Evolutionary conservation across 1,140 invertebrate species (phyloP), one percentile per base, ranked within the genome.

Genomic region (Limonius californicus): DNA sequence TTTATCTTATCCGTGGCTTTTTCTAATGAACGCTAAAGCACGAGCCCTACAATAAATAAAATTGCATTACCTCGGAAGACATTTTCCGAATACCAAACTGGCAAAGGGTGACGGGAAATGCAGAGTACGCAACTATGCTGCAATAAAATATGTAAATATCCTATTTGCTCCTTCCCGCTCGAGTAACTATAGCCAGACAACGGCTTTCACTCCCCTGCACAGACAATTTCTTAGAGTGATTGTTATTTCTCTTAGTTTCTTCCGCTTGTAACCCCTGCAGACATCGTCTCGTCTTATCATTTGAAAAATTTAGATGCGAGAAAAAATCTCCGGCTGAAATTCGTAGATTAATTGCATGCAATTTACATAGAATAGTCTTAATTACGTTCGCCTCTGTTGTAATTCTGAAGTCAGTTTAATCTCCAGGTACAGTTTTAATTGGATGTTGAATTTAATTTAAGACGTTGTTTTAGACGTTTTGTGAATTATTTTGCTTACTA

Each of bases 71-170:
- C 59, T 56, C 57, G 4, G 32, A 61, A 50, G 54, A 68, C 63
- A 57, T 63, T 65, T 54, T 21, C 23, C 14, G 66, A 65, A 68
- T 65, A 68, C 53, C 15, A 62, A 64, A 16, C 30, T 62, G 35
- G 42, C 53, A 59, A 43, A 59, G 66, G 61, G 61, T 50, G 59
- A 30, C 60, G 61, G 58, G 61, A 63, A 65, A 66, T 59, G 61
- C 63, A 55, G 30, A 56, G 60, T 59, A 61, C 66, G 61, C 57
- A 63, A 62, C 57, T 68, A 63, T 64, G 61, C 42, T 64, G 64
- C 45, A 68, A 68, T 68, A 66, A 68, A 68, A 66, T 68, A 68
- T 68, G 67, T 64, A 68, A 68, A 68, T 68, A 64, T 61, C 27
- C 64, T 62, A 66, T 64, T 63, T 64, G 61, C 56, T 59, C 67